These are phyloP conservation scores for Eulacestoma nigropectus DNA, from an alignment of 2,113 vertebrate genomes.

Conservation along the genomic window DNA sequence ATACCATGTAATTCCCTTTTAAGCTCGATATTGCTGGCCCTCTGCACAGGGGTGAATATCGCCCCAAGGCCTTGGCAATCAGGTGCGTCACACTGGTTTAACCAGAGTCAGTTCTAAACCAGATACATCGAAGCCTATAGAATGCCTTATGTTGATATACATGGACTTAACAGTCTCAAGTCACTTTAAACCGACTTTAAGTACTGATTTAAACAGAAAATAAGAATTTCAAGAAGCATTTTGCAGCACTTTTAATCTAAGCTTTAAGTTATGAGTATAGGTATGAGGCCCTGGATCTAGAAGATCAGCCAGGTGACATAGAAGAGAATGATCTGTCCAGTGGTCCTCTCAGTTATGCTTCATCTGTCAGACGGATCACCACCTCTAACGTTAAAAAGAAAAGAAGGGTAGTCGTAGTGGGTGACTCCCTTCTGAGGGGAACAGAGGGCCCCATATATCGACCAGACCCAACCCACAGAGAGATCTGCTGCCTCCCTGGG, in stretches of 20 bases:
- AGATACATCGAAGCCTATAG: background rate
- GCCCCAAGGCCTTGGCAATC: background rate
- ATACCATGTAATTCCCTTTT: constrained; percentile 22
- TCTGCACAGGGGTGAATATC: background rate
- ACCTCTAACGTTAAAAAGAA: no score
- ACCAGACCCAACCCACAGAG: no score
- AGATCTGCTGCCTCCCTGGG: no score
- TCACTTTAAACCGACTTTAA: background rate
- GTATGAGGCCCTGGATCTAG: no score
- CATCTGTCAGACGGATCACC: no score
- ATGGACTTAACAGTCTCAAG: background rate
- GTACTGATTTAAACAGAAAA: background rate
- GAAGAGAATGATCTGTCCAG: no score
- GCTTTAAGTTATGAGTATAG: no score
- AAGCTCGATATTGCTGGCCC: background rate
- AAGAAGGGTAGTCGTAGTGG: no score
- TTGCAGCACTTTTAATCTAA: background rate
- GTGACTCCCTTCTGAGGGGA: no score
- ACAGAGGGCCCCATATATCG: no score
- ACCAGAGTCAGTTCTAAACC: background rate
- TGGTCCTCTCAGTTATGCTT: no score
- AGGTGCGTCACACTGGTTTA: background rate
- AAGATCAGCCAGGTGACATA: no score
- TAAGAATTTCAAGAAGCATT: background rate
- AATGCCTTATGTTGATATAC: background rate